Percentiles rank a stretch among this genome's conserved stretches.
These are phyloP conservation scores for Adelognathus sp. DNA, from an alignment of 2,888 invertebrate genomes.

Conservation along the genomic window DNA sequence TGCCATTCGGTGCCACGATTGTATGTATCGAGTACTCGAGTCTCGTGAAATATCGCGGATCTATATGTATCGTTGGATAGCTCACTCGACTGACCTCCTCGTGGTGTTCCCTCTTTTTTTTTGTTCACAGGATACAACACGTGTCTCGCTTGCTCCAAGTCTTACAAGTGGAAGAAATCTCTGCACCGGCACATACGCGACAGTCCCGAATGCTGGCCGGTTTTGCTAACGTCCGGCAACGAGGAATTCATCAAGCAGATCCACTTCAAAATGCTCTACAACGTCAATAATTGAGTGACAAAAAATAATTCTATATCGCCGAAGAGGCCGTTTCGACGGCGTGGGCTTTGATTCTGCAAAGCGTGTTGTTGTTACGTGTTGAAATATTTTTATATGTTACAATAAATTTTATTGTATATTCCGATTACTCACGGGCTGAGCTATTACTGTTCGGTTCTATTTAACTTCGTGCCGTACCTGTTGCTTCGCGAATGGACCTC, in stretches of 20 bases:
- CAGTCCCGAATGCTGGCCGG: constrained; percentile 78
- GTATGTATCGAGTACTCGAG: too few relatives aligned
- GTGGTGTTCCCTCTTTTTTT: constrained; percentile 54
- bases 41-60: too few relatives aligned
- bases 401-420: constrained; percentile 69
- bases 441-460: constrained; percentile 15
- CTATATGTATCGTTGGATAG: too few relatives aligned
- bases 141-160: constrained; percentile 77
- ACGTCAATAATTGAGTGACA: constrained; percentile 65
- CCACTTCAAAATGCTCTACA: constrained; percentile 74
- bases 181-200: constrained; percentile 78
- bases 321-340: neutral
- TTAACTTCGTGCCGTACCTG: constrained; percentile 18
- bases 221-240: constrained; percentile 75
- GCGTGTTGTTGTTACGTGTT: constrained; percentile 34
- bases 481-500: constrained; percentile 7
- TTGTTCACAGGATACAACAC: constrained; percentile 75
- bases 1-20: neutral
- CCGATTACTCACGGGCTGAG: neutral
- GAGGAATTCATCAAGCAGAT: constrained; percentile 75
- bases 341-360: constrained; percentile 51
- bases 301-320: neutral
- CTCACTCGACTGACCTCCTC: constrained; percentile 17
- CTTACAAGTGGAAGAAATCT: constrained; percentile 80
- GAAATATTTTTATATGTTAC: constrained; percentile 65